These are phyloP conservation scores for Tragelaphus eurycerus DNA, from an alignment of 2,797 vertebrate genomes.

Conservation along the genomic window DNA sequence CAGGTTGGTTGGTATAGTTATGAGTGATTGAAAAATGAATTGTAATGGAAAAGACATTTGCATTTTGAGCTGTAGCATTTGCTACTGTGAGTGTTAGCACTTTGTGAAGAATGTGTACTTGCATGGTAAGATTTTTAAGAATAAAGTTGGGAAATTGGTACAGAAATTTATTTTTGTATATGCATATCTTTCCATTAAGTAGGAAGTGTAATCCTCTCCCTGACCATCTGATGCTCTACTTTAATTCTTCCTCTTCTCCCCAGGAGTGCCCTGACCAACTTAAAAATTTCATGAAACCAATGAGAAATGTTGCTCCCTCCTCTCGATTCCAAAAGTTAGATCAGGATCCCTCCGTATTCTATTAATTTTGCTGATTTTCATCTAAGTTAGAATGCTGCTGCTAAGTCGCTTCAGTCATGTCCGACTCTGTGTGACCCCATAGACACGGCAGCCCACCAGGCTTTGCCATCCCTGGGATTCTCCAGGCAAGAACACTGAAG, in stretches of 20 bases:
- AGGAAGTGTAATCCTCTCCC: not conserved
- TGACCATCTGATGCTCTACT: not conserved
- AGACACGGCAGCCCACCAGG: too few species aligned
- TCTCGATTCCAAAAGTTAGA: constrained; percentile 10
- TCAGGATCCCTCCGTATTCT: not conserved
- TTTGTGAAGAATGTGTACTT: constrained; percentile 43
- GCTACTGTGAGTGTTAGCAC: constrained; percentile 41
- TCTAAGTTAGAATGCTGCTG: not conserved
- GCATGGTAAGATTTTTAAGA: constrained; percentile 41
- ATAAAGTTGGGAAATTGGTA: constrained; percentile 20
- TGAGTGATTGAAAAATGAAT: constrained; percentile 62
- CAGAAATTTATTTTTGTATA: constrained; percentile 37
- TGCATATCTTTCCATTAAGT: constrained; percentile 18
- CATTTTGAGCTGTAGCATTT: constrained; percentile 50
- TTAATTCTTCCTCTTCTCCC: not conserved
- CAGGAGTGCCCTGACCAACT: not conserved
- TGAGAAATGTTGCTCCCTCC: not conserved
- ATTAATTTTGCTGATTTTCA: constrained; percentile 15
- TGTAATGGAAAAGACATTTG: constrained; percentile 63
- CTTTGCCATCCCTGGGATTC: too few species aligned
- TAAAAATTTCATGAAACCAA: not conserved
- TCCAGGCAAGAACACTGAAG: too few species aligned
- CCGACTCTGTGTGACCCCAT: too few species aligned
- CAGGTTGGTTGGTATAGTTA: constrained; percentile 26
- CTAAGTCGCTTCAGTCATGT: too few species aligned